Evolutionary conservation across 2,888 invertebrate genomes (phyloP), one percentile per base, ranked within the genome.

Genomic region (Phalera bucephala): DNA sequence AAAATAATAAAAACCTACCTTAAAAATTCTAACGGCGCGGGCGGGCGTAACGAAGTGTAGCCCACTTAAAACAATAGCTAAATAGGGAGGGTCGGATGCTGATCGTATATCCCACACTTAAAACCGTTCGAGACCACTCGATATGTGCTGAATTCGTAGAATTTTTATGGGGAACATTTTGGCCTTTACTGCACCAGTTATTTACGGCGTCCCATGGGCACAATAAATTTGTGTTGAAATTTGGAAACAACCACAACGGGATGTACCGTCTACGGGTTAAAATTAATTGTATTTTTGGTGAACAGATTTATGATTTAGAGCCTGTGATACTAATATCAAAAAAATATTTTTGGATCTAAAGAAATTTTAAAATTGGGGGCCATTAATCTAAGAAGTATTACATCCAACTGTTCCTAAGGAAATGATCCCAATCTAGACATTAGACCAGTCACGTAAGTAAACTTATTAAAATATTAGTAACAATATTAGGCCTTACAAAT

Each of bases 21-120:
- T 67, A 67, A 77, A 81, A 80, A 80, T 76, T 73, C 72, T 70
- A 76, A 88, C 79, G 65, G 72, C 67, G 59, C n/a, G n/a, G n/a
- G n/a, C n/a, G 84, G 84, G 86, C 72, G 87, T 86, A 86, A 88
- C 86, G 80, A 88, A 89, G 86, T 80, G 83, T 76, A 73, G 71
- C 71, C 75, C 81, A 85, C 86, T 88, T 89, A 86, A 89, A 89
- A 89, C 89, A 88, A 89, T 88, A 86, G 87, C 87, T 70, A 79
- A 87, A 86, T 79, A 77, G 78, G 65, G 19, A 78, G 85, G 84
- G 85, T 75, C 69, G 79, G 73, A 71, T 70, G 71, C 64, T 68
- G 73, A 74, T 70, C 60, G 49, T 58, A 64, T 75, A 71, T 80
- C 75, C 81, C 72, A 77, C 80, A 72, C 82, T 84, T 78, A 74